Evolutionary conservation across 2,113 vertebrate species (phyloP).

Genomic region (Anser brachyrhynchus): DNA sequence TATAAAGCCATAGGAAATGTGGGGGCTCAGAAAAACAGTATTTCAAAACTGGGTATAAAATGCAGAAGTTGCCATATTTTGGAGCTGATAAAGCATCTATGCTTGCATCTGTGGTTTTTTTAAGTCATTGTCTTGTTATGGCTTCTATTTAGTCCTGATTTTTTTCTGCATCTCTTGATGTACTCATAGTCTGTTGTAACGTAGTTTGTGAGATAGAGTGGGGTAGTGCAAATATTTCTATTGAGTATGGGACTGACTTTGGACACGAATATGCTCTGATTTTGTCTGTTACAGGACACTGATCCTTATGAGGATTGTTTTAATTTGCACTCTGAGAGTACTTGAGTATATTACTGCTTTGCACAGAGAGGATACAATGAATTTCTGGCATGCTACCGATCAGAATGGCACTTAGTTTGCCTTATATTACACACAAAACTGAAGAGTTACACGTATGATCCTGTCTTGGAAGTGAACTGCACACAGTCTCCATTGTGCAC

Average conservation of each 20-base stretch:
- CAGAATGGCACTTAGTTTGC: neutral
- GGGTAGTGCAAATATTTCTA: rapidly evolving
- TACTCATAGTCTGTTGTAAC: rapidly evolving
- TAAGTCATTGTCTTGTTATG: neutral
- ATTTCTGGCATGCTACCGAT: neutral
- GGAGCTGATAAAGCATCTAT: rapidly evolving
- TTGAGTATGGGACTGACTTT: neutral
- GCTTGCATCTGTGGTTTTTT: neutral
- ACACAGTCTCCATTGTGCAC: rapidly evolving
- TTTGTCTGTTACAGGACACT: rapidly evolving
- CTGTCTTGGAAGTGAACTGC: neutral
- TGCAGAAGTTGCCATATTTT: rapidly evolving
- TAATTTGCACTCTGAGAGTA: neutral
- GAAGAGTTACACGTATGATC: neutral
- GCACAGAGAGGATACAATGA: neutral
- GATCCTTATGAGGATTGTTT: neutral
- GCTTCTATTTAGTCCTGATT: rapidly evolving
- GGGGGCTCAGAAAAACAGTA: rapidly evolving
- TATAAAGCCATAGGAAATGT: rapidly evolving
- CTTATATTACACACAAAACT: too few relatives aligned
- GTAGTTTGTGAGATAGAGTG: neutral
- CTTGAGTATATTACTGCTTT: neutral
- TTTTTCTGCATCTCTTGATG: rapidly evolving
- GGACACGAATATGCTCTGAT: rapidly evolving
- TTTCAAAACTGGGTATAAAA: neutral